phyloP scores from a whole-genome alignment of 2,113 vertebrate genomes.

The Phylloscopus whistleri region DNA sequence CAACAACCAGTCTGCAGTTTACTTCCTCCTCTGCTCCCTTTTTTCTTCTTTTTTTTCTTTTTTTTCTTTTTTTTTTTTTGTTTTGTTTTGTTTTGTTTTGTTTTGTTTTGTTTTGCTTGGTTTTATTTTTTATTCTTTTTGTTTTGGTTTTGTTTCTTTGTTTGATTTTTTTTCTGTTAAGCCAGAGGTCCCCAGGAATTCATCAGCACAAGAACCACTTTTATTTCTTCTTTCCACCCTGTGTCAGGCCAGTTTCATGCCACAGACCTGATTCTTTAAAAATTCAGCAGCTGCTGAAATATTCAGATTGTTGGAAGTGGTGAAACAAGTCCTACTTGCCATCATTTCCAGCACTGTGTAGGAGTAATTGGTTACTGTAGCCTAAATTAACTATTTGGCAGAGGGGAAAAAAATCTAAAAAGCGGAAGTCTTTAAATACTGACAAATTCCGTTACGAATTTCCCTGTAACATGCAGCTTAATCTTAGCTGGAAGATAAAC shows the following conservation, averaged over 20 bases:
- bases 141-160: neutral
- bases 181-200: neutral
- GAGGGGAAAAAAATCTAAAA: neutral
- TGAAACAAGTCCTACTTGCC: neutral
- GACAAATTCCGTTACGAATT: neutral
- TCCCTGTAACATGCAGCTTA: neutral
- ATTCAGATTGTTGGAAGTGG: neutral
- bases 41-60: neutral
- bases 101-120: rapidly evolving
- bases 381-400: neutral
- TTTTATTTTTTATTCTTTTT: neutral
- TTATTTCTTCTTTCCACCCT: neutral
- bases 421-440: neutral
- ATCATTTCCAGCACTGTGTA: neutral
- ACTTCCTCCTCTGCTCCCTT: neutral
- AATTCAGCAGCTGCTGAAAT: neutral
- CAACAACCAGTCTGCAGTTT: neutral
- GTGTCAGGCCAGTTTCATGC: rapidly evolving
- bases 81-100: neutral
- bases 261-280: neutral
- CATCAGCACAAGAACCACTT: neutral
- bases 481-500: neutral
- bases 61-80: neutral
- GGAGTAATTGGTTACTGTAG: neutral
- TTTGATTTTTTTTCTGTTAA: neutral